Conservation (phyloP, 2,113 vertebrate species). For the Cyanocitta stelleri region DNA sequence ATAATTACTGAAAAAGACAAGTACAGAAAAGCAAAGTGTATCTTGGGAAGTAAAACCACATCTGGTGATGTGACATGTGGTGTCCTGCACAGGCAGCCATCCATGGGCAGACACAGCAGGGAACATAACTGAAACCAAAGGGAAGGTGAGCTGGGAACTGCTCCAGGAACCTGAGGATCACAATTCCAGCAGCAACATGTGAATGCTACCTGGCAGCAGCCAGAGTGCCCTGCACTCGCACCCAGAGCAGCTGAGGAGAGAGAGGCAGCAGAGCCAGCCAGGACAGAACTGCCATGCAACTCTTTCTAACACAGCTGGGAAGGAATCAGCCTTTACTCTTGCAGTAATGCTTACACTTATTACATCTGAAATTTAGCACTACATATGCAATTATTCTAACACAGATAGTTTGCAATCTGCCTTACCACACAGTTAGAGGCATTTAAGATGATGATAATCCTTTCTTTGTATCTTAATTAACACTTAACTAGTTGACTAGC, state of each 20-base stretch:
- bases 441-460: not conserved
- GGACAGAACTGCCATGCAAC: not conserved
- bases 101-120: not conserved
- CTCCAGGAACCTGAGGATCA: not conserved
- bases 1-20: not conserved
- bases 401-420: not conserved
- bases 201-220: not conserved
- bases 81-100: not conserved
- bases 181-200: accelerated
- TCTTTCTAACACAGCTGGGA: not conserved
- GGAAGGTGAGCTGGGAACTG: not conserved
- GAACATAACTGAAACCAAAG: not conserved
- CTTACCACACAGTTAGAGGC: not conserved
- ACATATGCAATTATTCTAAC: not conserved
- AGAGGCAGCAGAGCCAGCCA: not conserved
- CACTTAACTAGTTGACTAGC: not conserved
- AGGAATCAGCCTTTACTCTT: not conserved
- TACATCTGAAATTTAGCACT: not conserved
- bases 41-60: not conserved
- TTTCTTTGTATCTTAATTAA: not conserved
- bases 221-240: not conserved
- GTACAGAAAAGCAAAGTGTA: not conserved
- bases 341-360: not conserved
- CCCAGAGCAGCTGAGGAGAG: not conserved
- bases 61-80: not conserved